Conservation (phyloP, 2,797 vertebrate genomes). For the Podarcis siculus region DNA sequence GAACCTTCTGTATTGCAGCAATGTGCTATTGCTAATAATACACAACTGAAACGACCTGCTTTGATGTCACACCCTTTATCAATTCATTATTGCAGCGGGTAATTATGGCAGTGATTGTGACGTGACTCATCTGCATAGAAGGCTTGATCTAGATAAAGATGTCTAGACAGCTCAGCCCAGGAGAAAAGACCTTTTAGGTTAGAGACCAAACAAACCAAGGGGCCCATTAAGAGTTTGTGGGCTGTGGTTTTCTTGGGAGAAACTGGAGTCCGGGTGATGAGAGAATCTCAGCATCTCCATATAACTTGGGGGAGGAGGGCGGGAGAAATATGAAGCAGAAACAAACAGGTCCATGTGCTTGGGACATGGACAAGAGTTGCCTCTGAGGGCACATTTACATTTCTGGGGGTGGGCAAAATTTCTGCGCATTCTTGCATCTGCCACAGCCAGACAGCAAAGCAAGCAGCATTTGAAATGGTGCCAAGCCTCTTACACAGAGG, state of each 20-base stretch:
- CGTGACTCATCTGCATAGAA: conserved; percentile 20
- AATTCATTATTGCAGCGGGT: not conserved
- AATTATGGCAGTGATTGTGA: not conserved
- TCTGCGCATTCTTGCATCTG: not conserved
- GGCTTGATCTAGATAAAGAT: not conserved
- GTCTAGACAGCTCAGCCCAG: not conserved
- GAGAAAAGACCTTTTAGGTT: not conserved
- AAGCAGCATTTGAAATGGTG: not conserved
- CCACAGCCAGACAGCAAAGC: not conserved
- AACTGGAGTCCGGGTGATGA: not conserved
- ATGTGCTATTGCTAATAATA: not conserved
- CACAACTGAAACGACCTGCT: not conserved
- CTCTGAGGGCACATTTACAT: not conserved
- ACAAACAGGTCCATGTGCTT: not conserved
- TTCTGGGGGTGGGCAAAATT: too few relatives aligned
- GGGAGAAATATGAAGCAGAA: not conserved
- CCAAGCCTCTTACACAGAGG: not conserved
- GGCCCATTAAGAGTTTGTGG: not conserved
- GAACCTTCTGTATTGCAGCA: not conserved
- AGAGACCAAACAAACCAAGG: not conserved
- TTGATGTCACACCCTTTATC: conserved; percentile 10
- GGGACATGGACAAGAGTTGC: not conserved
- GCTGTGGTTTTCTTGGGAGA: not conserved
- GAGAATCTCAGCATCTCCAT: not conserved
- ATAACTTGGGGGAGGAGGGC: not conserved